A percentile compares a stretch with the other conserved stretches of the same genome.
Conservation (phyloP, 2,797 vertebrate genomes). For the Phataginus tetradactyla region DNA sequence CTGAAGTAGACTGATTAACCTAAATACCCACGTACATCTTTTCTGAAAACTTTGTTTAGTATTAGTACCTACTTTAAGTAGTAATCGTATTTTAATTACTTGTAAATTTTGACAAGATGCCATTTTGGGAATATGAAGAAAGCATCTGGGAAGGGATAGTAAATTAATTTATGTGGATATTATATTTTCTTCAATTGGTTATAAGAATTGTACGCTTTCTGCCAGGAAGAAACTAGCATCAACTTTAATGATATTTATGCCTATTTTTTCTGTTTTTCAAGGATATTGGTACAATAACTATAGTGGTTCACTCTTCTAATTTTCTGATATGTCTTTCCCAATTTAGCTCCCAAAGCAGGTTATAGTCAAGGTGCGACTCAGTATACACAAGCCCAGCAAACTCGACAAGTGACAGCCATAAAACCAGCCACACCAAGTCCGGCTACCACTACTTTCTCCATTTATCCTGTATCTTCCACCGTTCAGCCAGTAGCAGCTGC, state of each 20-base stretch:
- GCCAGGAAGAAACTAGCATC: conserved; percentile 21
- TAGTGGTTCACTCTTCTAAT: conserved; percentile 20
- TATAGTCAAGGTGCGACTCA: conserved; percentile 97
- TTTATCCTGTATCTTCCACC: conserved; percentile 97
- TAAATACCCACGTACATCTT: background rate
- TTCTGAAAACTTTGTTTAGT: background rate
- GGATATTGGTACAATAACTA: conserved; percentile 21
- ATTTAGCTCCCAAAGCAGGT: conserved; percentile 94
- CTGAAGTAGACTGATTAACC: background rate
- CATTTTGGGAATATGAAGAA: conserved; percentile 38
- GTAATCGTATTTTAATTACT: background rate
- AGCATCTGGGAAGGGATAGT: background rate
- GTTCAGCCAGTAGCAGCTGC: conserved; percentile 95
- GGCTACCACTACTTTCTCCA: conserved; percentile 97
- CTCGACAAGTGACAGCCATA: conserved; percentile 97
- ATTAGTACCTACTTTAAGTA: background rate
- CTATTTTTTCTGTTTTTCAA: conserved; percentile 12
- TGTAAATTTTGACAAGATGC: conserved; percentile 13
- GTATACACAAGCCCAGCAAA: conserved; percentile 97
- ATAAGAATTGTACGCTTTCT: conserved; percentile 45
- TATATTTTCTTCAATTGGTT: conserved; percentile 8
- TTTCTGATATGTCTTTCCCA: conserved; percentile 65
- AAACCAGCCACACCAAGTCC: conserved; percentile 97
- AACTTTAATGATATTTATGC: background rate
- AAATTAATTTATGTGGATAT: background rate